Evolutionary conservation across 23 tunicate species (phyloP).

Genomic region (Halocynthia roretzi): DNA sequence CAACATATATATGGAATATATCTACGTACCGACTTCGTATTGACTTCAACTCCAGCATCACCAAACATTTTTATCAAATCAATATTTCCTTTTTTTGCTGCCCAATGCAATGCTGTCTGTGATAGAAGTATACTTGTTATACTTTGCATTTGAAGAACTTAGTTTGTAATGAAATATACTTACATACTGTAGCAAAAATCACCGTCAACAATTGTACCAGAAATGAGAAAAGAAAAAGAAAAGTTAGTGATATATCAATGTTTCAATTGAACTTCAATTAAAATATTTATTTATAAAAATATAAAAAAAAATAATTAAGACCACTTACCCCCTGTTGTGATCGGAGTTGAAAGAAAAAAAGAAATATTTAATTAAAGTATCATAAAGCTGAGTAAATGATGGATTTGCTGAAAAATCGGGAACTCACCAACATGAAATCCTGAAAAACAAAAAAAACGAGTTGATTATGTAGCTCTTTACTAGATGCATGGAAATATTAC

Average conservation of each 20-base stretch:
- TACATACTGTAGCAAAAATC: no score
- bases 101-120: constrained; percentile 87
- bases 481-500: no score
- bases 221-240: not conserved
- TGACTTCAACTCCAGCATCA: constrained; percentile 64
- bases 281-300: not conserved
- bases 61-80: constrained; percentile 55
- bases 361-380: not conserved
- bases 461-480: no score
- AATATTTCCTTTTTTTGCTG: constrained; percentile 75
- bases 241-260: not conserved
- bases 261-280: not conserved
- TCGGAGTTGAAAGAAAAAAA: no score
- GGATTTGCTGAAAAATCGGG: not conserved
- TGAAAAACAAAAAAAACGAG: constrained; percentile 7
- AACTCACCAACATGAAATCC: constrained; percentile 59
- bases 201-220: no score
- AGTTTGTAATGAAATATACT: no score
- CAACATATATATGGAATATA: not conserved
- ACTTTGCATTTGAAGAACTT: no score
- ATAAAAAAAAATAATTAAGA: not conserved
- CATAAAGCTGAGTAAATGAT: not conserved
- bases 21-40: constrained; percentile 43
- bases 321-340: no score
- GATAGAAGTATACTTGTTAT: no score